Conservation (phyloP, 1,140 invertebrate genomes). For the Zaprionus kolodkinae region DNA sequence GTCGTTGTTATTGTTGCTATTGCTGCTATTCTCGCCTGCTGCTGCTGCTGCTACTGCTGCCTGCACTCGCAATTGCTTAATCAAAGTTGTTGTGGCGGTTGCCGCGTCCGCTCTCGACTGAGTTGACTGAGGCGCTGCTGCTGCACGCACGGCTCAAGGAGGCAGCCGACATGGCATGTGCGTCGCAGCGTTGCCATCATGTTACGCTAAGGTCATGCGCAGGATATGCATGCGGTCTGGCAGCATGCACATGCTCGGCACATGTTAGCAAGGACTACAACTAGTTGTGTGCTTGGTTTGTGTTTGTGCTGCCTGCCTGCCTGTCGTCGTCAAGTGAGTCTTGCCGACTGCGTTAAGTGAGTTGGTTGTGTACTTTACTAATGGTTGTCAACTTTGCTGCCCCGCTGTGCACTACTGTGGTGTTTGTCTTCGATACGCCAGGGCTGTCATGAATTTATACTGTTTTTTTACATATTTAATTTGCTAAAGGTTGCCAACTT, state of each 20-base stretch:
- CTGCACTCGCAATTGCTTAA: conserved; percentile 21
- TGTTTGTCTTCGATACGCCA: too few species aligned
- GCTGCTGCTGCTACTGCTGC: not conserved
- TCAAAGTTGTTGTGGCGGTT: conserved; percentile 47
- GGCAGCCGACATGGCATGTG: not conserved
- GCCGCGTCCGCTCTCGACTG: conserved; percentile 49
- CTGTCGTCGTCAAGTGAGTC: not conserved
- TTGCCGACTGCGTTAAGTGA: too few species aligned
- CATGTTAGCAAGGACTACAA: not conserved
- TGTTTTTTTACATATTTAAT: too few species aligned
- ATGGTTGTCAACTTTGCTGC: too few species aligned
- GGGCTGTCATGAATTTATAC: too few species aligned
- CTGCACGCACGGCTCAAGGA: conserved; percentile 29
- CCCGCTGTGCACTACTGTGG: too few species aligned
- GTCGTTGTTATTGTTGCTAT: not conserved
- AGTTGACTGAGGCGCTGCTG: conserved; percentile 26
- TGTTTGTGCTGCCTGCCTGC: not conserved
- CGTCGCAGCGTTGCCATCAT: conserved; percentile 23
- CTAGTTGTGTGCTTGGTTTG: not conserved
- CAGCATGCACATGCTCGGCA: not conserved
- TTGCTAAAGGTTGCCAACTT: too few species aligned
- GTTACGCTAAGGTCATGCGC: conserved; percentile 3
- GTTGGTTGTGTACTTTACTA: too few species aligned
- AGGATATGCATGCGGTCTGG: conserved; percentile 37
- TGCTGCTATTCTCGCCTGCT: conserved; percentile 1